Base-by-base conservation (phyloP, 2,888 invertebrate genomes). In the Diarsia brunnea region DNA sequence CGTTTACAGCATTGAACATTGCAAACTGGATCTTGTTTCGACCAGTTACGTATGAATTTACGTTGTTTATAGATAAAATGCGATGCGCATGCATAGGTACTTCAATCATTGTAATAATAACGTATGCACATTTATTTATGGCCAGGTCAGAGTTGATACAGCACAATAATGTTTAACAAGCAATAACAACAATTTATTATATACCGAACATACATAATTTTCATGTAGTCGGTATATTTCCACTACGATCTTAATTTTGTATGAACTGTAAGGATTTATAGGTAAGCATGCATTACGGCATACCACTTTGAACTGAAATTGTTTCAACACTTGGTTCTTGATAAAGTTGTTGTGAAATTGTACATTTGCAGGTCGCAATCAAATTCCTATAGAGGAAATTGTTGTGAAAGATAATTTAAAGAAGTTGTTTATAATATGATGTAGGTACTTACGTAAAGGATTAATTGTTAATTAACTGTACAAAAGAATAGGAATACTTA, bases 71-170 rank as follows among this genome's bases (percentile, higher is more conserved):
- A 53, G 11, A 53, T 53, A 53, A 11, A n/a, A 55, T 16, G 12
- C 55, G 53, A 4, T 51, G 51, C 51, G 11, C 27, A 27, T 51
- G 31, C 7, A 38, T 38, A 38, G 38, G 38, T 38, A 38, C 31
- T 12, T 45, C 31, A 14, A 60, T 31, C 55, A 43, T n/a, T n/a
- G 21, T 55, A 31, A 68, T 55, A 31, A 68, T n/a, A 58, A 45
- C 43, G 49, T 27, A 64, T 45, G 55, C 49, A 51, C 47, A 73
- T 81, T 31, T 11, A 73, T 67, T 72, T 47, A 81, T 64, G 75
- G 60, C 16, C 27, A 69, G 82, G 69, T 77, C 78, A 78, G 58
- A 82, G 73, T 81, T 73, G 73, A 81, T 31, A 64, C 47, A 53
- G 77, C 24, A 73, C 69, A 77, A 63, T 58, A 3, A 63, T 77